Conservation (phyloP, 2,113 vertebrate species). For the Eulemur rufifrons region DNA sequence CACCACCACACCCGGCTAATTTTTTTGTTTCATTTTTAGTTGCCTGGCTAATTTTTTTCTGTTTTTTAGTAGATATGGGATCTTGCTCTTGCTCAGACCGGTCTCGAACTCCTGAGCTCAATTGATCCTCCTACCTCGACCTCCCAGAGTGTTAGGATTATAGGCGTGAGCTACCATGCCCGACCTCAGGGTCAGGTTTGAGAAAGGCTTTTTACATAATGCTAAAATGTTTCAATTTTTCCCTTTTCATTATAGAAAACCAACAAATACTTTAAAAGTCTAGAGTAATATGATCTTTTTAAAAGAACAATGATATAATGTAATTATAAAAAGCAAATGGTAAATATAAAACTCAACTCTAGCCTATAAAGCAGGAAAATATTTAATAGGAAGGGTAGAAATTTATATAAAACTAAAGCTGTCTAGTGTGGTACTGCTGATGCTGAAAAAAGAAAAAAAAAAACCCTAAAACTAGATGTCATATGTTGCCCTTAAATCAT, state of each 20-base stretch:
- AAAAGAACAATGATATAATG: neutral
- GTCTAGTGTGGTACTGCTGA: too few relatives aligned
- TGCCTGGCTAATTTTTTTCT: too few relatives aligned
- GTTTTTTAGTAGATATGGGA: too few relatives aligned
- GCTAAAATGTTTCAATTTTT: neutral
- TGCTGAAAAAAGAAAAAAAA: too few relatives aligned
- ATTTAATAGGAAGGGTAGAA: neutral
- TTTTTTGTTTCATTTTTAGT: too few relatives aligned
- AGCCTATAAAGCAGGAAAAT: neutral
- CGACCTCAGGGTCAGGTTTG: neutral
- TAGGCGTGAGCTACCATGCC: neutral
- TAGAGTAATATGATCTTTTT: neutral
- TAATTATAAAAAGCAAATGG: neutral
- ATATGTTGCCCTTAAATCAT: neutral
- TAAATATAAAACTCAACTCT: neutral
- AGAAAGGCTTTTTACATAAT: neutral
- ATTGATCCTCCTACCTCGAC: too few relatives aligned
- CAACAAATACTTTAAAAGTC: neutral
- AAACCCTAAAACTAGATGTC: neutral
- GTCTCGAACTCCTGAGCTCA: too few relatives aligned
- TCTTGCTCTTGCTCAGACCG: too few relatives aligned
- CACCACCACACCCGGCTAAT: too few relatives aligned
- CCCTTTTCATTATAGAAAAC: neutral
- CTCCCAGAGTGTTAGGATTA: neutral
- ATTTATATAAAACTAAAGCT: conserved; percentile 24